Conservation (phyloP, 2,113 vertebrate species). For the Syngnathus typhle region DNA sequence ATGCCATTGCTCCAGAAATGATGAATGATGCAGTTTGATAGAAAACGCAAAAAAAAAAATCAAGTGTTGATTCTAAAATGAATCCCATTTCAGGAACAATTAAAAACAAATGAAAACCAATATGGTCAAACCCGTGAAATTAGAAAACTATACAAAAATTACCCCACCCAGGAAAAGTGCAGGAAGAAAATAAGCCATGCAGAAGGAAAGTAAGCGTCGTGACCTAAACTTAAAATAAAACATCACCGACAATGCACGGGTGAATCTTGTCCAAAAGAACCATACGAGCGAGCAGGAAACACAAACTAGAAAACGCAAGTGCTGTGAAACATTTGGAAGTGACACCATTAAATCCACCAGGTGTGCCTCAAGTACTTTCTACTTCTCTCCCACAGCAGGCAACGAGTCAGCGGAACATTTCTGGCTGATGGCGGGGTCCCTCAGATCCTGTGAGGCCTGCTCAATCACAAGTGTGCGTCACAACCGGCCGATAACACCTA, state of each 20-base stretch:
- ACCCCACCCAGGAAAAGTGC: neutral
- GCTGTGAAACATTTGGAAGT: neutral
- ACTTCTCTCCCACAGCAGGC: constrained; percentile 63
- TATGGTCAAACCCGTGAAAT: no score
- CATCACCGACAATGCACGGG: neutral
- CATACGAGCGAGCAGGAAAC: neutral
- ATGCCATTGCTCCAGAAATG: no score
- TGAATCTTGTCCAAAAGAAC: neutral
- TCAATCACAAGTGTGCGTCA: constrained; percentile 26
- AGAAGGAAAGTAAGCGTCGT: no score
- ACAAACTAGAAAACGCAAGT: neutral
- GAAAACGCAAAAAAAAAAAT: no score
- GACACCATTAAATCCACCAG: neutral
- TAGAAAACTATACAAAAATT: no score
- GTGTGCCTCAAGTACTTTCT: neutral
- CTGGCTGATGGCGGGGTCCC: constrained; percentile 87
- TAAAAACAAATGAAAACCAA: no score
- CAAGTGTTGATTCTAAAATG: no score
- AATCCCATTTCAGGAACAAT: no score
- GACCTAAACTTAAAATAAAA: neutral
- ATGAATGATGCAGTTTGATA: no score
- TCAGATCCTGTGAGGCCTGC: constrained; percentile 81
- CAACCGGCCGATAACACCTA: neutral
- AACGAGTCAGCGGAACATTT: constrained; percentile 67
- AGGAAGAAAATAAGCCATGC: neutral